Conservation (phyloP, 1,140 invertebrate genomes). For the Panonychus citri region DNA sequence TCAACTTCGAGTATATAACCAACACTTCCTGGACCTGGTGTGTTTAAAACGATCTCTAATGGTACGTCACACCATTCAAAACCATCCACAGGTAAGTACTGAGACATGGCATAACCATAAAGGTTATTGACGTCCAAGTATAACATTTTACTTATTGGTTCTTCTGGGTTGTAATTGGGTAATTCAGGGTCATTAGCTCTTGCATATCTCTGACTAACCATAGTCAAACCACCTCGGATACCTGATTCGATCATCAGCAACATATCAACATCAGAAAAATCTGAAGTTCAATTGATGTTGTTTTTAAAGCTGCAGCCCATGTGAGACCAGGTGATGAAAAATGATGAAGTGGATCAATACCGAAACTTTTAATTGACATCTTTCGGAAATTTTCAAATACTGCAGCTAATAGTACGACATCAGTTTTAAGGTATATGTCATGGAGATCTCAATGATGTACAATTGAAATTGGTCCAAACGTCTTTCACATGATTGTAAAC, state of each 20-base stretch:
- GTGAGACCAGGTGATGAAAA: conserved; percentile 16
- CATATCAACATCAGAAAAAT: conserved; percentile 13
- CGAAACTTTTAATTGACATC: neutral
- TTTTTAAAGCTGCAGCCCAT: conserved; percentile 9
- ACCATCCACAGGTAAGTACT: conserved; percentile 5
- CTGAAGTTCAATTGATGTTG: conserved; percentile 16
- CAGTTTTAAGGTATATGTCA: neutral
- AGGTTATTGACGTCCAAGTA: conserved; percentile 16
- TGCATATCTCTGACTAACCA: neutral
- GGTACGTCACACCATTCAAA: conserved; percentile 6
- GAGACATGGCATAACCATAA: conserved; percentile 12
- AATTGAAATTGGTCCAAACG: neutral
- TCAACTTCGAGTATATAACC: conserved; percentile 16
- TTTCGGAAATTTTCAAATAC: neutral
- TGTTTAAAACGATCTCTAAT: neutral
- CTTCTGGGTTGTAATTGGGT: neutral
- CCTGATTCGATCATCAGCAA: conserved; percentile 18
- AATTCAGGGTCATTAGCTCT: conserved; percentile 1
- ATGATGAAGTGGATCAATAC: conserved; percentile 18
- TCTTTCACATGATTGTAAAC: neutral
- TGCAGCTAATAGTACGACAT: neutral
- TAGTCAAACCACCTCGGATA: neutral
- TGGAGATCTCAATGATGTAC: neutral
- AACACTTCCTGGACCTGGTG: neutral
- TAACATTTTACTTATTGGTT: conserved; percentile 14